Percentiles rank a stretch among this genome's conserved stretches.
Evolutionary conservation across 2,797 vertebrate species (phyloP).

Genomic region (Ceyx erithaca): DNA sequence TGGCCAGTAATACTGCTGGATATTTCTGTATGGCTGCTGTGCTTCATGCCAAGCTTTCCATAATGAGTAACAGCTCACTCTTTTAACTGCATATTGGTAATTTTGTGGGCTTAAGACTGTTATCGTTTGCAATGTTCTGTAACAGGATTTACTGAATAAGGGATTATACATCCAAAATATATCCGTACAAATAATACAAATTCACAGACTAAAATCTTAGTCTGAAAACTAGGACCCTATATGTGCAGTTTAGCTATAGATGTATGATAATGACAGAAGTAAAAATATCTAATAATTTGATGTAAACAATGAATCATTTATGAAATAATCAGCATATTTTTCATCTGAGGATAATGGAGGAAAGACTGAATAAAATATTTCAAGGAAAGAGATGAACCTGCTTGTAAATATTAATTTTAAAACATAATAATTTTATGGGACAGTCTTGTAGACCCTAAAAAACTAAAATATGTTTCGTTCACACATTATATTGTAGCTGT

Average conservation of each 20-base stretch:
- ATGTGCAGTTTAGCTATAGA: not conserved
- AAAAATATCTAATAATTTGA: not conserved
- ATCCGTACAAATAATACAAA: not conserved
- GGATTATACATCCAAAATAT: not conserved
- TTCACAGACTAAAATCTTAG: not conserved
- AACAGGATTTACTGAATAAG: slow-evolving; percentile 12
- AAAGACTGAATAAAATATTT: not conserved
- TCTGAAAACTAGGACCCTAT: not conserved
- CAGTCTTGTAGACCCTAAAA: not conserved
- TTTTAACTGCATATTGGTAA: not conserved
- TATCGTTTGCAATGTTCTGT: not conserved
- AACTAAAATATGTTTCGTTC: not conserved
- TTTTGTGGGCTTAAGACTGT: slow-evolving; percentile 15
- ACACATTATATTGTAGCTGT: not conserved
- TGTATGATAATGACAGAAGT: not conserved
- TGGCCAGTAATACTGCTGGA: not conserved
- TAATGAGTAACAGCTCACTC: slow-evolving; percentile 5
- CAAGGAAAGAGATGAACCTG: not conserved
- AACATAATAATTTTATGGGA: not conserved
- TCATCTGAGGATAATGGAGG: not conserved
- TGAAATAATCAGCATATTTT: not conserved
- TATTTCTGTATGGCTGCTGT: not conserved
- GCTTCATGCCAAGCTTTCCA: not conserved
- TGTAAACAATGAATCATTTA: not conserved
- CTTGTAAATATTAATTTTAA: not conserved